Percentiles rank a stretch among this genome's conserved stretches.
Conservation (phyloP, 2,113 vertebrate genomes). For the Cyrtonyx montezumae region DNA sequence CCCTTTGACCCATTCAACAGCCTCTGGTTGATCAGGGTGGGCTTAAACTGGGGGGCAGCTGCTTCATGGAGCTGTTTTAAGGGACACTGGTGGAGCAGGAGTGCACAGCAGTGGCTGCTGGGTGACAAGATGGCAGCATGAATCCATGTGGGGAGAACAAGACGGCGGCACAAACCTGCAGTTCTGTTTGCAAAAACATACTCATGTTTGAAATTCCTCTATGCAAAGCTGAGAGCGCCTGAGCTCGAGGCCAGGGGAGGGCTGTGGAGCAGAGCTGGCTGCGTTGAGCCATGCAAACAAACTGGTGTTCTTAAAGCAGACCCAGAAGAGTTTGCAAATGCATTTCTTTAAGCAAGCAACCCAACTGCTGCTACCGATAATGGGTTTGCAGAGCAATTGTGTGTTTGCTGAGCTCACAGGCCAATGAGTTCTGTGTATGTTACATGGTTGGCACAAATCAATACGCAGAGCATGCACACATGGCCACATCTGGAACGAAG, state of each 20-base stretch:
- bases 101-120: fast-evolving
- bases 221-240: background rate
- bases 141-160: background rate
- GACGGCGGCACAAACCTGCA: too few relatives aligned
- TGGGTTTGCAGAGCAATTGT: background rate
- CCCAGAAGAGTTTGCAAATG: constrained; percentile 36
- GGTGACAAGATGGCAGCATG: background rate
- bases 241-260: background rate
- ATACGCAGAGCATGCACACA: fast-evolving
- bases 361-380: constrained; percentile 21
- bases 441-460: background rate
- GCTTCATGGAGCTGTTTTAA: background rate
- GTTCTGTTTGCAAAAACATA: background rate
- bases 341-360: constrained; percentile 29
- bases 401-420: constrained; percentile 40
- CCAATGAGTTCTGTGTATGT: background rate
- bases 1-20: fast-evolving
- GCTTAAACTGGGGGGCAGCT: background rate
- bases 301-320: background rate
- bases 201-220: background rate
- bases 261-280: constrained; percentile 3
- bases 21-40: fast-evolving
- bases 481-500: background rate
- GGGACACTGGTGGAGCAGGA: background rate
- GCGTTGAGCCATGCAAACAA: background rate